Evolutionary conservation across 2,113 vertebrate genomes (phyloP), one percentile per base, ranked within the genome.

Genomic region (Cyrtonyx montezumae): DNA sequence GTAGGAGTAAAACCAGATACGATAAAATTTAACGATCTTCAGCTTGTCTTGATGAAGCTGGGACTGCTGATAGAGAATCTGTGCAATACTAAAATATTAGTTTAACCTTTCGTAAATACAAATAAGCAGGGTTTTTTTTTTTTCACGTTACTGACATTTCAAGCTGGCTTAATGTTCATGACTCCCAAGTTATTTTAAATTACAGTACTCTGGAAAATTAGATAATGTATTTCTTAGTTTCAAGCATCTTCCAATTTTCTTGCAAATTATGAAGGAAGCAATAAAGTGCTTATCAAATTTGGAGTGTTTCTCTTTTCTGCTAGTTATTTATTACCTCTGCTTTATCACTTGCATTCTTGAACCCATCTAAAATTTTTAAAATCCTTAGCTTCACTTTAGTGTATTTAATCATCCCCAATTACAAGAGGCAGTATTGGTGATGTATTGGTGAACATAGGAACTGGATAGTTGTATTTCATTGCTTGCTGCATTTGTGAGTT

Each of bases 101-200:
- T 66, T 69, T 46, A 76, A 89, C 15, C 32, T 89, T 81, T 79
- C 1, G 3, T 91, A 23, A 63, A 49, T 79, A 49, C 49, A 93
- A 92, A 84, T 23, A 61, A 84, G 9, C 61, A 5, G 9, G n/a
- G n/a, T n/a, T n/a, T n/a, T n/a, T 37, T 56, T 18, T 76, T 82
- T 23, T 23, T 16, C 20, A 15, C 53, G 28, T 76, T 74, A 45
- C 28, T 89, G 34, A 5, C 17, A 63, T 65, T 96, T 88, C 36
- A 79, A 40, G 32, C 21, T 77, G 76, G 9, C 26, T 90, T 66
- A 90, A 78, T 61, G 42, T 63, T 80, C 23, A 12, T 46, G 36
- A 18, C 58, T 89, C n/a, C 26, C 34, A 74, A 90, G 55, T 66
- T 79, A 59, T 37, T 94, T 90, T 71, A 89, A 77, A 93, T 94